A percentile compares a stretch with the other conserved stretches of the same genome.
These are phyloP conservation scores for Drosophila leontia DNA, from an alignment of 1,140 invertebrate species.

Conservation along the genomic window DNA sequence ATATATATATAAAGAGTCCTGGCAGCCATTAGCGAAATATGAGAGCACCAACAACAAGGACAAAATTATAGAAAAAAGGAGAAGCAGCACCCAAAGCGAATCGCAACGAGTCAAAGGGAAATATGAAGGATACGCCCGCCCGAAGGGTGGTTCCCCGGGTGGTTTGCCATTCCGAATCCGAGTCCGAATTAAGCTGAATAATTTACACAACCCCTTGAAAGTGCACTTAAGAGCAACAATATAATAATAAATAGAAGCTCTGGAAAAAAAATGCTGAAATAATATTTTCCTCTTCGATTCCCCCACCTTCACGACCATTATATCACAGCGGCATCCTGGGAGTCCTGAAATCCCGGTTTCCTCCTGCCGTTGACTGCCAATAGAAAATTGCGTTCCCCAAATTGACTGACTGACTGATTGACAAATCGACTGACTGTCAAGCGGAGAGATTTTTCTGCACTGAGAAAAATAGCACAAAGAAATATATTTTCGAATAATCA, in stretches of 20 bases:
- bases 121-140: slow-evolving; percentile 38
- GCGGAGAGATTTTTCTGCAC: slow-evolving; percentile 14
- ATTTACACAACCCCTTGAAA: slow-evolving; percentile 80
- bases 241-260: slow-evolving; percentile 56
- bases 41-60: slow-evolving; percentile 51
- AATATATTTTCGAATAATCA: neutral
- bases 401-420: slow-evolving; percentile 46
- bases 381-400: slow-evolving; percentile 69
- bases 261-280: slow-evolving; percentile 25
- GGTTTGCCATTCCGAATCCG: slow-evolving; percentile 13
- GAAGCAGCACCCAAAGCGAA: slow-evolving; percentile 66
- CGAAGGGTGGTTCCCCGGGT: slow-evolving; percentile 9
- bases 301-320: slow-evolving; percentile 2
- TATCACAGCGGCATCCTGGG: slow-evolving; percentile 21
- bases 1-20: slow-evolving; percentile 35
- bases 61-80: slow-evolving; percentile 15
- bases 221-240: slow-evolving; percentile 72
- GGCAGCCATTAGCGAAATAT: slow-evolving; percentile 84
- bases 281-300: slow-evolving; percentile 51
- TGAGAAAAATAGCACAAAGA: neutral
- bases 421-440: slow-evolving; percentile 39
- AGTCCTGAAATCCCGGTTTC: slow-evolving; percentile 18
- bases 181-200: slow-evolving; percentile 79
- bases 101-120: slow-evolving; percentile 58
- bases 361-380: slow-evolving; percentile 64